These are phyloP conservation scores for Labrus mixtus DNA, from an alignment of 2,113 vertebrate species.

Conservation along the genomic window DNA sequence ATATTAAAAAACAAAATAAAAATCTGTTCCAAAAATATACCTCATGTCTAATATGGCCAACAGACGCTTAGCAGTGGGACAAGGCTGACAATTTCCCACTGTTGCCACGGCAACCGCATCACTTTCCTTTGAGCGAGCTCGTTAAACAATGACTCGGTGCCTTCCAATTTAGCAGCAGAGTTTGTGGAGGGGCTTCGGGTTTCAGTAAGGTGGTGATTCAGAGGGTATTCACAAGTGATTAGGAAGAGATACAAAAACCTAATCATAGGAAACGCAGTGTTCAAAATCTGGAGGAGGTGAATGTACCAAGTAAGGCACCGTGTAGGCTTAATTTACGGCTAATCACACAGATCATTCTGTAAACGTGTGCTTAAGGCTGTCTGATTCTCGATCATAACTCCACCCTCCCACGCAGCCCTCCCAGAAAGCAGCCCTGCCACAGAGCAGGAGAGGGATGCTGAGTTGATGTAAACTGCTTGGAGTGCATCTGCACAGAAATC, in stretches of 20 bases:
- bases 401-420: slow-evolving; percentile 56
- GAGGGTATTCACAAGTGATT: slow-evolving; percentile 22
- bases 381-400: slow-evolving; percentile 21
- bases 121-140: slow-evolving; percentile 36
- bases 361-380: slow-evolving; percentile 28
- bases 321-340: slow-evolving; percentile 24
- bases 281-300: slow-evolving; percentile 8
- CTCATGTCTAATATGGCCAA: slow-evolving; percentile 37
- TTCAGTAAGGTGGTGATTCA: slow-evolving; percentile 31
- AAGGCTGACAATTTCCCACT: slow-evolving; percentile 48
- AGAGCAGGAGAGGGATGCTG: background rate
- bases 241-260: slow-evolving; percentile 14
- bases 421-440: slow-evolving; percentile 20
- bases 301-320: background rate
- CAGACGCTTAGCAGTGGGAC: slow-evolving; percentile 45
- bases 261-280: background rate
- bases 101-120: slow-evolving; percentile 73
- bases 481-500: slow-evolving; percentile 43
- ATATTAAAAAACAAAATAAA: background rate
- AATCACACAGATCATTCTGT: slow-evolving; percentile 12
- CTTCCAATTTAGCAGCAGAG: slow-evolving; percentile 45
- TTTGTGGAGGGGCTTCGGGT: background rate
- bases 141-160: slow-evolving; percentile 58
- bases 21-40: slow-evolving; percentile 37
- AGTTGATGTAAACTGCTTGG: slow-evolving; percentile 30